These are phyloP conservation scores for Sturnira hondurensis DNA, from an alignment of 2,113 vertebrate species.

Conservation along the genomic window DNA sequence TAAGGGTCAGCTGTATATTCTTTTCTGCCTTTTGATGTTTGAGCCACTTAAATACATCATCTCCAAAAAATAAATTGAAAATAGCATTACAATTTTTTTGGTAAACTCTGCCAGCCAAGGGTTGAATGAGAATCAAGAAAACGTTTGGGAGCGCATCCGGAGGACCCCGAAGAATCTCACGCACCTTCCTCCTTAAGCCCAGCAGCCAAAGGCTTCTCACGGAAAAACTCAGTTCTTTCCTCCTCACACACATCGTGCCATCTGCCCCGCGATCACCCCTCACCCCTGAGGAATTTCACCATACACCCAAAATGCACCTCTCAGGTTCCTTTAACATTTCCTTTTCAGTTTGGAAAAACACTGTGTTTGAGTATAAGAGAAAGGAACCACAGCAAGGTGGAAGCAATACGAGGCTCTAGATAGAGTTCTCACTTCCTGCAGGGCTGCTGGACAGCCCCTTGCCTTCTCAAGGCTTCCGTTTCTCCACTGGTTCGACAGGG, in stretches of 20 bases:
- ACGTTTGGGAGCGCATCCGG: not conserved
- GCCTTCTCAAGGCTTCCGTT: not conserved
- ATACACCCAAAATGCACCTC: not conserved
- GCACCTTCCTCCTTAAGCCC: not conserved
- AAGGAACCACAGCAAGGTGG: not conserved
- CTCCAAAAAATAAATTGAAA: not conserved
- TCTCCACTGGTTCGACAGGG: not conserved
- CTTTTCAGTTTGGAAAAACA: not conserved
- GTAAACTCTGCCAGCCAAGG: not conserved
- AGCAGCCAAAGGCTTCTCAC: not conserved
- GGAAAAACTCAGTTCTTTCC: not conserved
- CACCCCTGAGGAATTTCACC: not conserved
- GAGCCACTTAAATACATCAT: not conserved
- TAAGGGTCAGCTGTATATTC: not conserved
- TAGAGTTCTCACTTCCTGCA: not conserved
- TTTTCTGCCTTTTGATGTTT: not conserved
- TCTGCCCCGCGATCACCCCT: not conserved
- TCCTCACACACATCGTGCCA: not conserved
- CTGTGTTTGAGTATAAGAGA: not conserved
- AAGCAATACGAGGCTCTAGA: not conserved
- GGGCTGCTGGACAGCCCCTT: not conserved
- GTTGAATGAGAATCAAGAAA: not conserved
- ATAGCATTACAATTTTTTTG: not conserved
- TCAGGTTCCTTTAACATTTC: not conserved
- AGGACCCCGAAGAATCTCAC: not conserved